Conservation (phyloP, 2,888 invertebrate genomes). For the Dascillus cervinus region DNA sequence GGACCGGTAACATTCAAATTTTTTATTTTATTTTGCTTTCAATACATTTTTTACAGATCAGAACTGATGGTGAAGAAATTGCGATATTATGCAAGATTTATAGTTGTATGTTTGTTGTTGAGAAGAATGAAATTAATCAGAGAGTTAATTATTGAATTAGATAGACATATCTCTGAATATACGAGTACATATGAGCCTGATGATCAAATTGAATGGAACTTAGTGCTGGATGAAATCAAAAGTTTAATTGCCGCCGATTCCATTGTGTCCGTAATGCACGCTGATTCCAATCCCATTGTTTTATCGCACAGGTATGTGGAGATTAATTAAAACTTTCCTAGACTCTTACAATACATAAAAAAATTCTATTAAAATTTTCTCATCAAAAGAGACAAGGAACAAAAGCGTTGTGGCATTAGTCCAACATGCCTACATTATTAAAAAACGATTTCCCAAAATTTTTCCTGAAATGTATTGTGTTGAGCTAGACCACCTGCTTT, state of each 20-base stretch:
- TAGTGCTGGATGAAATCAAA: constrained; percentile 90
- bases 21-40: constrained; percentile 1
- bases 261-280: constrained; percentile 79
- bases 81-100: constrained; percentile 90
- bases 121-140: constrained; percentile 89
- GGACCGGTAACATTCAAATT: constrained; percentile 57
- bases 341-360: too few species aligned
- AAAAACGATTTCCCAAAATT: too few species aligned
- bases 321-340: too few species aligned
- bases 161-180: constrained; percentile 91
- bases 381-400: too few species aligned
- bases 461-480: too few species aligned
- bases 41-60: constrained; percentile 44
- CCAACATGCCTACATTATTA: too few species aligned
- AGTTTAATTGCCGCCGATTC: constrained; percentile 91
- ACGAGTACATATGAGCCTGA: constrained; percentile 95
- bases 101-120: constrained; percentile 88
- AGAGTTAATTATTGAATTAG: constrained; percentile 85
- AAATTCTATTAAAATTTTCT: too few species aligned
- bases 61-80: constrained; percentile 97
- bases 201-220: constrained; percentile 91
- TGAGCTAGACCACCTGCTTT: too few species aligned
- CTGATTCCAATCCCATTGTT: constrained; percentile 78
- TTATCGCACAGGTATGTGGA: constrained; percentile 80
- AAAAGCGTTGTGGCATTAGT: too few species aligned